These are phyloP conservation scores for Unio pictorum DNA, from an alignment of 2,888 invertebrate genomes.

Conservation along the genomic window DNA sequence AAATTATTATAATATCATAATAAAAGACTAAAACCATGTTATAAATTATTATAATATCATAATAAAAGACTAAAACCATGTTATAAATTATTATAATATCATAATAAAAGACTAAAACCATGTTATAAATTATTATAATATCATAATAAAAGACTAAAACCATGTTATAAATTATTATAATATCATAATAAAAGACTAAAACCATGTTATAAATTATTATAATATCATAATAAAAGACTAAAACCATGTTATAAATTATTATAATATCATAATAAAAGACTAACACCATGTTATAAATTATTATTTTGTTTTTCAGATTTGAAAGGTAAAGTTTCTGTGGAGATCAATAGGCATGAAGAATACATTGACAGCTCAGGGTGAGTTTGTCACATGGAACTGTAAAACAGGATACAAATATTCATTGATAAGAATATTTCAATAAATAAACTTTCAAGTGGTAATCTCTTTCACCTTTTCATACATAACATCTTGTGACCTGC, in stretches of 20 bases:
- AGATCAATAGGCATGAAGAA: slow-evolving; percentile 36
- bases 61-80: not conserved
- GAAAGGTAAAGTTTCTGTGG: slow-evolving; percentile 16
- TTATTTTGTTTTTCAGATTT: slow-evolving; percentile 9
- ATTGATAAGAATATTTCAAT: too few relatives aligned
- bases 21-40: not conserved
- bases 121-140: not conserved
- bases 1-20: not conserved
- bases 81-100: not conserved
- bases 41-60: not conserved
- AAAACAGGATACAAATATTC: not conserved
- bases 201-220: not conserved
- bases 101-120: not conserved
- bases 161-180: not conserved
- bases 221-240: too few relatives aligned
- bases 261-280: not conserved
- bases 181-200: too few relatives aligned
- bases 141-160: not conserved
- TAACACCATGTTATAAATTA: not conserved
- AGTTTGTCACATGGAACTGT: not conserved
- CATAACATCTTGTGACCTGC: too few relatives aligned
- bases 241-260: not conserved
- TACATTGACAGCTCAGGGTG: slow-evolving; percentile 16
- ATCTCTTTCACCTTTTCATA: too few relatives aligned
- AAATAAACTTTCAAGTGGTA: too few relatives aligned